Percentiles rank a stretch among this genome's conserved stretches.
These are phyloP conservation scores for Tethea ocularis DNA, from an alignment of 2,888 invertebrate genomes.

Conservation along the genomic window DNA sequence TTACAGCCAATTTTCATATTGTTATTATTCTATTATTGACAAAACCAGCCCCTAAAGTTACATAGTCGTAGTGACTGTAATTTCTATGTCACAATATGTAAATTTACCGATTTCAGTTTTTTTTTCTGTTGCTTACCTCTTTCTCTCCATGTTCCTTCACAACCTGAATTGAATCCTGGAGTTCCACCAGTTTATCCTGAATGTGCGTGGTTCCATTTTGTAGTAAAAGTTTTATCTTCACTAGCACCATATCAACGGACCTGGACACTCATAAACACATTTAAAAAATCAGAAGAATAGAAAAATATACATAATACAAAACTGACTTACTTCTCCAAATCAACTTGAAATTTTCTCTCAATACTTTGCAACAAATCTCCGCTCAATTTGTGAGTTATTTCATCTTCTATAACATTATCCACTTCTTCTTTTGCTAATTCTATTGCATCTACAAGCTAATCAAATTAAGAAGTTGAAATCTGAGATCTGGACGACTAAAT, in stretches of 20 bases:
- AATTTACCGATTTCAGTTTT: too few relatives aligned
- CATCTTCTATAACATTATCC: slow-evolving; percentile 73
- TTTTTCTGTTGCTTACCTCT: slow-evolving; percentile 48
- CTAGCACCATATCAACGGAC: slow-evolving; percentile 69
- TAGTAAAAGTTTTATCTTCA: slow-evolving; percentile 67
- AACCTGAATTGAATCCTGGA: slow-evolving; percentile 53
- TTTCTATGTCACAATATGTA: too few relatives aligned
- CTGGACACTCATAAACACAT: slow-evolving; percentile 31
- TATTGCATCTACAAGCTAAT: slow-evolving; percentile 34
- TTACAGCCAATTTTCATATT: too few relatives aligned
- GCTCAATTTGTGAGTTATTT: slow-evolving; percentile 67
- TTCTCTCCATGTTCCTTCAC: slow-evolving; percentile 51
- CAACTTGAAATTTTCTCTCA: slow-evolving; percentile 74
- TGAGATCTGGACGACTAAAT: too few relatives aligned
- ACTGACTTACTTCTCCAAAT: slow-evolving; percentile 62
- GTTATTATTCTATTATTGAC: too few relatives aligned
- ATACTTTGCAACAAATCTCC: slow-evolving; percentile 72
- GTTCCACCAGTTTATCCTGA: slow-evolving; percentile 59
- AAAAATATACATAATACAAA: background rate
- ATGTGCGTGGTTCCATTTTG: slow-evolving; percentile 72
- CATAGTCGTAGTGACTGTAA: too few relatives aligned
- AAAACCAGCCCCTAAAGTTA: too few relatives aligned
- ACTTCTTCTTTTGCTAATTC: slow-evolving; percentile 60
- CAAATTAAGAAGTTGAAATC: too few relatives aligned
- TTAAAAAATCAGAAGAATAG: background rate